Percentiles rank a stretch among this genome's conserved stretches.
These are phyloP conservation scores for Triplophysa bombifrons DNA, from an alignment of 2,797 vertebrate species.

Conservation along the genomic window DNA sequence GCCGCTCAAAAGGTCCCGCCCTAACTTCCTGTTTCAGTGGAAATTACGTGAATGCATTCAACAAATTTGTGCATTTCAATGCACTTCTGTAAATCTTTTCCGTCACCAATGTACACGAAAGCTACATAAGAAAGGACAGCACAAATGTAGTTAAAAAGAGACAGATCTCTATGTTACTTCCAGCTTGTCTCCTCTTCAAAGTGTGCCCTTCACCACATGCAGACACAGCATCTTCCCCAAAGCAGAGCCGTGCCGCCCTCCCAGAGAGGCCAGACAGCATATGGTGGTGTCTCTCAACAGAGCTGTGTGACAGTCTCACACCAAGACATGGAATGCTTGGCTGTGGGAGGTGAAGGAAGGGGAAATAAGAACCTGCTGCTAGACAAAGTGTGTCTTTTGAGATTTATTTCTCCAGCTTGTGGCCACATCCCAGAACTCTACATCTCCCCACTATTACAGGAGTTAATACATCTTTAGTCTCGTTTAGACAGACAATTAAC, in stretches of 20 bases:
- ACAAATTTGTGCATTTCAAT: no score
- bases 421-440: slow-evolving; percentile 12
- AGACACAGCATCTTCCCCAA: slow-evolving; percentile 55
- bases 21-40: no score
- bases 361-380: slow-evolving; percentile 26
- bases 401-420: slow-evolving; percentile 39
- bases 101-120: not conserved
- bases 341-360: slow-evolving; percentile 47
- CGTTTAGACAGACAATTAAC: not conserved
- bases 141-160: not conserved
- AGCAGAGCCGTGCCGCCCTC: slow-evolving; percentile 57
- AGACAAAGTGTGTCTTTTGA: slow-evolving; percentile 43
- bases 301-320: slow-evolving; percentile 67
- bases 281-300: slow-evolving; percentile 78
- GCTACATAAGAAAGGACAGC: not conserved
- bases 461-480: slow-evolving; percentile 12
- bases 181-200: slow-evolving; percentile 15
- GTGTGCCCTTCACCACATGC: slow-evolving; percentile 29
- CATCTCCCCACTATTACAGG: not conserved
- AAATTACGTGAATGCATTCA: no score
- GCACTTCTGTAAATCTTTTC: no score
- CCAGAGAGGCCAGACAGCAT: slow-evolving; percentile 79
- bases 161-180: not conserved
- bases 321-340: slow-evolving; percentile 51
- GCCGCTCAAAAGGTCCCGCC: no score